These are phyloP conservation scores for Pelobates fuscus DNA, from an alignment of 2,113 vertebrate species.

Conservation along the genomic window DNA sequence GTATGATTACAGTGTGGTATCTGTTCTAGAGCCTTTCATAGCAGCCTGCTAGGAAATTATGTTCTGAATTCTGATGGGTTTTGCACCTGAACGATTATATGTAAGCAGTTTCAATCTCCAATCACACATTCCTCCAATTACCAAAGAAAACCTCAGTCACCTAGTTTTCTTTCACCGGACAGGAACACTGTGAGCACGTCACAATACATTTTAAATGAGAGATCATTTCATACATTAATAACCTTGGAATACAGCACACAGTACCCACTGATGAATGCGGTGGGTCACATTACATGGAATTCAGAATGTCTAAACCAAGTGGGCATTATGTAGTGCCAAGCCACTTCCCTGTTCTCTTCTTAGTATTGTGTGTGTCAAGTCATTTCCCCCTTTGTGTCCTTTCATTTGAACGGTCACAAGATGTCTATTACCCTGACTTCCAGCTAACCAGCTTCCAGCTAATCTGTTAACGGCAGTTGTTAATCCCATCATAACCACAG, in stretches of 20 bases:
- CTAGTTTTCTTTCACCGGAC: slow-evolving; percentile 25
- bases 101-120: too few relatives aligned
- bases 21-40: too few relatives aligned
- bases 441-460: too few relatives aligned
- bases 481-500: not conserved
- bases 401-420: slow-evolving; percentile 14
- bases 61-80: too few relatives aligned
- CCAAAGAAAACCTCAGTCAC: slow-evolving; percentile 23
- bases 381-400: slow-evolving; percentile 26
- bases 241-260: slow-evolving; percentile 9
- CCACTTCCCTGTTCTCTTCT: slow-evolving; percentile 21
- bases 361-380: slow-evolving; percentile 25
- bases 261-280: too few relatives aligned
- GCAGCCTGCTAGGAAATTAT: too few relatives aligned
- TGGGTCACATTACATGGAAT: slow-evolving; percentile 9
- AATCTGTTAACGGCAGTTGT: too few relatives aligned
- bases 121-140: slow-evolving; percentile 8
- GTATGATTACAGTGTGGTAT: too few relatives aligned
- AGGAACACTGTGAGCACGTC: not conserved
- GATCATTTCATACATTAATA: slow-evolving; percentile 13
- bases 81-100: too few relatives aligned
- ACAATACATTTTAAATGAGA: slow-evolving; percentile 14
- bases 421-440: slow-evolving; percentile 2
- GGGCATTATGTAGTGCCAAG: slow-evolving; percentile 19
- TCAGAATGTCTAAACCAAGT: not conserved